These are phyloP conservation scores for Conopomorpha cramerella DNA, from an alignment of 1,140 invertebrate species.

Conservation along the genomic window DNA sequence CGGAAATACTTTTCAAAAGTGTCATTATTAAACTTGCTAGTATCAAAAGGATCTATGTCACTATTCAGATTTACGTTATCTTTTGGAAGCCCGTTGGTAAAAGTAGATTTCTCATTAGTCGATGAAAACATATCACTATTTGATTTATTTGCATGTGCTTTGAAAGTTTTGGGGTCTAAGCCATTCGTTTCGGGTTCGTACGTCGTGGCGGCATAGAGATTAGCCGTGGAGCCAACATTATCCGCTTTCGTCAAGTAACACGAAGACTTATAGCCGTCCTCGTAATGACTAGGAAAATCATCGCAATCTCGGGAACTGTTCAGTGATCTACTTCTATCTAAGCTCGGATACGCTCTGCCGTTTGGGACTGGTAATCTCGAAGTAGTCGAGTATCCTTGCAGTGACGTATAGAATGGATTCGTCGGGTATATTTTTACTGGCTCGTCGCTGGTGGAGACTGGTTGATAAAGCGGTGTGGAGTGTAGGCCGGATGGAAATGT, in stretches of 20 bases:
- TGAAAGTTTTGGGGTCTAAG: constrained; percentile 10
- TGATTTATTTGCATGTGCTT: constrained; percentile 11
- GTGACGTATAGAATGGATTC: constrained; percentile 50
- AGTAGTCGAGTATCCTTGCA: constrained; percentile 37
- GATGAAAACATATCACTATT: constrained; percentile 14
- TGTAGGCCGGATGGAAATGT: constrained; percentile 25
- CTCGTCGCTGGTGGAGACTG: constrained; percentile 22
- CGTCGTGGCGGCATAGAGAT: too few relatives aligned
- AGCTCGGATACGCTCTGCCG: constrained; percentile 22
- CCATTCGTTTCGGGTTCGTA: too few relatives aligned
- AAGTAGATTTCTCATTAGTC: constrained; percentile 10
- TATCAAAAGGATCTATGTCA: constrained; percentile 26
- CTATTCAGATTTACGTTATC: constrained; percentile 9
- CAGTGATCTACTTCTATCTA: constrained; percentile 32
- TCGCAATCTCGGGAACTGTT: constrained; percentile 14
- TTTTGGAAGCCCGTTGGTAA: constrained; percentile 15
- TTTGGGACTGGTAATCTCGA: constrained; percentile 49
- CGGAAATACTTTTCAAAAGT: constrained; percentile 28
- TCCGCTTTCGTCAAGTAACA: constrained; percentile 21
- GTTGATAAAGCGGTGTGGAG: constrained; percentile 31
- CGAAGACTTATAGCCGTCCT: too few relatives aligned
- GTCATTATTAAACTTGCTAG: constrained; percentile 24
- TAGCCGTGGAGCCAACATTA: constrained; percentile 22
- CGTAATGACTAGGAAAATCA: too few relatives aligned
- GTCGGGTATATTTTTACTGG: constrained; percentile 39